Conservation (phyloP, 30 jellyfish, hydroid and myxozoan species). For the Aurelia aurita complex sp. Pacific region DNA sequence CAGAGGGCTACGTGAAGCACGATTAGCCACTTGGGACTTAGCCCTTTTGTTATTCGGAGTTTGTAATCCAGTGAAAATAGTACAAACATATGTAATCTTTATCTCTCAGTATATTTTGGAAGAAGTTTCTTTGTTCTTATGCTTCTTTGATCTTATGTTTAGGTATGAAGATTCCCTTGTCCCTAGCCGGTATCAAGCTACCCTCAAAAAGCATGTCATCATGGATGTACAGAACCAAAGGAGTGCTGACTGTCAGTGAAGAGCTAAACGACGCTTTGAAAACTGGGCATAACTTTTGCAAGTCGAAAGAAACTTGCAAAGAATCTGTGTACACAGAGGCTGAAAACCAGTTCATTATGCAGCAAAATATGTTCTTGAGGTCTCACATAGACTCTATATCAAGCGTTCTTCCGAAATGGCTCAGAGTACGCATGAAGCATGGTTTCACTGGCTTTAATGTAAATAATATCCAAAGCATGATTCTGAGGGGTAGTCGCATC, state of each 20-base stretch:
- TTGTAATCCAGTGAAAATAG: too few species aligned
- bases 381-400: slow-evolving; percentile 19
- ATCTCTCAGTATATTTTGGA: too few species aligned
- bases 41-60: too few species aligned
- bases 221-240: slow-evolving; percentile 52
- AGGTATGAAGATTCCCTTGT: slow-evolving; percentile 34
- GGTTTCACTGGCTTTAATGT: slow-evolving; percentile 55
- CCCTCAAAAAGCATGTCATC: slow-evolving; percentile 32
- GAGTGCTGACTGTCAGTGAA: slow-evolving; percentile 41
- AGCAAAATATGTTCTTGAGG: slow-evolving; percentile 44
- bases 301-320: not conserved
- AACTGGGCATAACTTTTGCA: slow-evolving; percentile 26
- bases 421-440: not conserved
- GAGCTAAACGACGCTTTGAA: slow-evolving; percentile 37
- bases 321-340: slow-evolving; percentile 11
- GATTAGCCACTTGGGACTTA: too few species aligned
- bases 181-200: slow-evolving; percentile 58
- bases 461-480: slow-evolving; percentile 48
- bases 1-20: too few species aligned
- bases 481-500: slow-evolving; percentile 34
- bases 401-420: slow-evolving; percentile 49
- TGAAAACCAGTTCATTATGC: slow-evolving; percentile 52
- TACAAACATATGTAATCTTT: too few species aligned
- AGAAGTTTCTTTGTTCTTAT: too few species aligned
- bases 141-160: too few species aligned